Evolutionary conservation across 2,797 vertebrate species (phyloP).

Genomic region (Tragelaphus eurycerus): DNA sequence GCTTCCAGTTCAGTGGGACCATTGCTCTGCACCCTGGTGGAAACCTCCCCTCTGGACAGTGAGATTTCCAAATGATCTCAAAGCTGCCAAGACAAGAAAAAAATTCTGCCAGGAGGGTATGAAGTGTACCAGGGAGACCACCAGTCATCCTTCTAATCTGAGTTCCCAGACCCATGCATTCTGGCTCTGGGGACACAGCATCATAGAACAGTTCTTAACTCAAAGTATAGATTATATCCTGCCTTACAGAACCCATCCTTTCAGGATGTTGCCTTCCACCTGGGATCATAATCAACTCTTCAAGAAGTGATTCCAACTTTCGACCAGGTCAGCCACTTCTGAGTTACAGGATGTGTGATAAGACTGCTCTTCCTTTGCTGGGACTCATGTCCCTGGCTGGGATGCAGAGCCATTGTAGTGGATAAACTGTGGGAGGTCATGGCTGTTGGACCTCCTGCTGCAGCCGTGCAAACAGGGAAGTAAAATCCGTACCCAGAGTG

Average conservation of each 20-base stretch:
- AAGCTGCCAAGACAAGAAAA: neutral
- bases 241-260: neutral
- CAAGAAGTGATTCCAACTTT: neutral
- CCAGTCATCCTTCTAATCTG: neutral
- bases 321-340: neutral
- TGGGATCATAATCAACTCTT: neutral
- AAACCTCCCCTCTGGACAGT: neutral
- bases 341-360: neutral
- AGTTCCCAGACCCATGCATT: neutral
- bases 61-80: neutral
- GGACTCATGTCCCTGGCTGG: neutral
- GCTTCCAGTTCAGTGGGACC: neutral
- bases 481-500: neutral
- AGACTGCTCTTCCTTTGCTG: neutral
- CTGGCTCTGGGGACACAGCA: neutral
- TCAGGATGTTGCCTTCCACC: neutral
- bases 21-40: neutral
- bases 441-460: neutral
- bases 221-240: neutral
- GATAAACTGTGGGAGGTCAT: neutral
- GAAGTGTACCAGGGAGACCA: neutral
- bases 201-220: rapidly evolving
- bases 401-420: rapidly evolving
- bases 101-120: neutral
- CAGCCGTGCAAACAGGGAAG: no score